Percentiles rank a stretch among this genome's conserved stretches.
Conservation (phyloP, 2,888 invertebrate genomes). For the Graphium colonna region DNA sequence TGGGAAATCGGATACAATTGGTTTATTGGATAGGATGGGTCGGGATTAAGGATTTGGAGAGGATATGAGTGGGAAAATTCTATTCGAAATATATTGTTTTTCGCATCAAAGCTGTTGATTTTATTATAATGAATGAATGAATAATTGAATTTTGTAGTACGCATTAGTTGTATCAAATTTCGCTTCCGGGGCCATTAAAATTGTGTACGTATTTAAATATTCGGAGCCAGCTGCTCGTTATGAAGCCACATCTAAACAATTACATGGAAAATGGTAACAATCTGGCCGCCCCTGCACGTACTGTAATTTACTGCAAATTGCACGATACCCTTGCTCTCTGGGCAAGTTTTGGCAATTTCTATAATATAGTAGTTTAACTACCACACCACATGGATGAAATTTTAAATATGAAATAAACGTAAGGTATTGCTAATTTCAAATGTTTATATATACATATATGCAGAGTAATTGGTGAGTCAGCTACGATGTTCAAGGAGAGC, state of each 20-base stretch:
- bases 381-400: background rate
- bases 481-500: no score
- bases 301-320: slow-evolving; percentile 21
- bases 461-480: no score
- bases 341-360: slow-evolving; percentile 14
- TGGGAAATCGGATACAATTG: no score
- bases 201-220: slow-evolving; percentile 10
- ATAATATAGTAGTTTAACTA: slow-evolving; percentile 8
- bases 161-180: background rate
- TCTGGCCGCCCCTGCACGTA: slow-evolving; percentile 9
- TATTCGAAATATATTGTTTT: no score
- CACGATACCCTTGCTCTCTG: slow-evolving; percentile 18
- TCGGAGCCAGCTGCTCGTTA: slow-evolving; percentile 3
- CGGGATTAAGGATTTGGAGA: no score
- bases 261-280: slow-evolving; percentile 19
- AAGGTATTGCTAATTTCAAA: no score
- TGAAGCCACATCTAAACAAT: slow-evolving; percentile 22
- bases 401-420: background rate
- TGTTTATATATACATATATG: no score
- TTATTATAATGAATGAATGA: no score
- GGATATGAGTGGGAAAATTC: no score
- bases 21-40: no score
- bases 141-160: no score
- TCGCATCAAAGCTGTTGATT: no score
- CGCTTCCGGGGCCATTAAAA: background rate